Conservation (phyloP, 2,797 vertebrate species). For the Parotocinclus haroldoi region DNA sequence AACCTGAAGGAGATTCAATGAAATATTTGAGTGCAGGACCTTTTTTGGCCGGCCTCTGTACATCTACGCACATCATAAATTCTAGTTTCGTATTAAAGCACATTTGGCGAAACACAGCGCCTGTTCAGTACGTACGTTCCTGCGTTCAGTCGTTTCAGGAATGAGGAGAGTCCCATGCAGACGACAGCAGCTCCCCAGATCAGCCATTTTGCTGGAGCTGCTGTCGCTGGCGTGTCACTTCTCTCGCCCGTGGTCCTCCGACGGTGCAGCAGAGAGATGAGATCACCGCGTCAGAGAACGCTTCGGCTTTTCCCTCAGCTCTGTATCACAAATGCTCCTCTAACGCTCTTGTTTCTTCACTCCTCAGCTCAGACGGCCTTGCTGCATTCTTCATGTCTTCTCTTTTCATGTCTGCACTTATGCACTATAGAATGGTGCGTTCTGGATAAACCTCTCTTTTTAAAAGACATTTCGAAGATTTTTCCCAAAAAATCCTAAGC, state of each 20-base stretch:
- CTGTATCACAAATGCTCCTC: constrained; percentile 19
- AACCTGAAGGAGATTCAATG: too few relatives aligned
- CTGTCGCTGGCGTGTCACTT: constrained; percentile 66
- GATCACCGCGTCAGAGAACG: constrained; percentile 48
- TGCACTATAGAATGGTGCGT: constrained; percentile 37
- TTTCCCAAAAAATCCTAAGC: neutral
- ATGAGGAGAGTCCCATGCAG: constrained; percentile 65
- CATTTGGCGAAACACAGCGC: neutral
- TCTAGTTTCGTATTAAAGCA: neutral
- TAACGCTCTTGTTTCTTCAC: constrained; percentile 50
- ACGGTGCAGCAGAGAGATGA: constrained; percentile 34
- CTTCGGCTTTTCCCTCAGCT: constrained; percentile 60
- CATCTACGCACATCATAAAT: neutral
- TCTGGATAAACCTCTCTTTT: constrained; percentile 51
- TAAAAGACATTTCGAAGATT: neutral
- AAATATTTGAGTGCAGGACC: neutral
- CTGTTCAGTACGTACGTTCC: constrained; percentile 28
- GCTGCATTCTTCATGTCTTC: constrained; percentile 27
- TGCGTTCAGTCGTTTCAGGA: constrained; percentile 31
- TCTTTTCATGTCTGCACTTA: constrained; percentile 33
- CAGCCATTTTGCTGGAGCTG: constrained; percentile 59
- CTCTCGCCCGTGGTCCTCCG: constrained; percentile 53
- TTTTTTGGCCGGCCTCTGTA: neutral
- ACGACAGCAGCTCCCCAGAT: constrained; percentile 55
- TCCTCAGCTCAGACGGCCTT: constrained; percentile 45